Evolutionary conservation across 1,140 invertebrate genomes (phyloP), one percentile per base, ranked within the genome.

Genomic region (Lithobius niger): DNA sequence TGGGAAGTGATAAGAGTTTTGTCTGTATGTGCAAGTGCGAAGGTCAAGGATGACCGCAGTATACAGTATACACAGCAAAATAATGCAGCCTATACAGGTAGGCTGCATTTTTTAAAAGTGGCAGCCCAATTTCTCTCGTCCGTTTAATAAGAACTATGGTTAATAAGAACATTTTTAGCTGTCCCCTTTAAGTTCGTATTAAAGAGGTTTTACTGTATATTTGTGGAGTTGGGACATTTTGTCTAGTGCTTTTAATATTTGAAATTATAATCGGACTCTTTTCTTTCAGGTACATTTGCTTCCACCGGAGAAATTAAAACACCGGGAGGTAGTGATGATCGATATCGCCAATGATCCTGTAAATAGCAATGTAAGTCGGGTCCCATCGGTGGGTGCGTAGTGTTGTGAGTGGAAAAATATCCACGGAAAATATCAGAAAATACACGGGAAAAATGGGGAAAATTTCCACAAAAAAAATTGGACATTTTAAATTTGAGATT

Each of bases 311-410:
- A 89, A 91, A 71, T 73, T 97, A 58, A 90, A 88, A 73, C 74
- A 79, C 42, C 80, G 94, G 60, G 89, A 97, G 63, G 79, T 98
- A 21, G 80, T 95, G 19, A 76, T 81, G 66, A 92, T 98, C 70
- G 93, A 98, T 74, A 97, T 98, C 71, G 88, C 92, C 31, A 94
- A 95, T 75, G 91, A 97, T 76, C 71, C 83, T 2, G 75, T 93
- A 26, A 48, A 60, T 24, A 58, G 18, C 42, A 57, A 59, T 27
- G 64, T 64, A 57, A 61, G 59, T 57, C 22, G n/a, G n/a, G n/a
- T n/a, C n/a, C n/a, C n/a, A n/a, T n/a, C n/a, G n/a, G n/a, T n/a
- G n/a, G n/a, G n/a, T n/a, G n/a, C n/a, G n/a, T n/a, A 51, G 10
- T 51, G 27, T 18, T 47, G 6, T 47, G 6, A 40, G 22, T 19